phyloP scores from a whole-genome alignment of 2,113 vertebrate species.

The Leucopsar rothschildi region DNA sequence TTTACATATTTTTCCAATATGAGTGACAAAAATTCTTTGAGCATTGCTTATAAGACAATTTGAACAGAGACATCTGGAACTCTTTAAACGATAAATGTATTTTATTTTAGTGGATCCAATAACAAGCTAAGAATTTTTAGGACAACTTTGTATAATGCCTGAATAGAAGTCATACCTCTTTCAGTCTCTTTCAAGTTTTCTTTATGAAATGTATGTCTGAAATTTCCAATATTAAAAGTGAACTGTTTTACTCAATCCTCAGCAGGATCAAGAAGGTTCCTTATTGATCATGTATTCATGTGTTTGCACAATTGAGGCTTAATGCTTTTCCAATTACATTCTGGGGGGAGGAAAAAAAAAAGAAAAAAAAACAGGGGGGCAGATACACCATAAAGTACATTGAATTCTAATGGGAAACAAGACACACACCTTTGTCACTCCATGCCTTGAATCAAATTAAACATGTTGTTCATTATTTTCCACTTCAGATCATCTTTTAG shows the following conservation, averaged over 20 bases:
- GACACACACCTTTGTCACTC: background rate
- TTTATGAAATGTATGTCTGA: background rate
- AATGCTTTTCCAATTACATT: background rate
- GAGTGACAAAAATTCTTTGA: background rate
- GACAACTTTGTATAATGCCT: background rate
- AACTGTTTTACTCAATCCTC: background rate
- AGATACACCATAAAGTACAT: background rate
- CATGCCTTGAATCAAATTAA: background rate
- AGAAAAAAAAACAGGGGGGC: accelerated
- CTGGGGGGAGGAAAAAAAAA: no score
- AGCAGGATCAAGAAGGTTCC: background rate
- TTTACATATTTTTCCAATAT: background rate
- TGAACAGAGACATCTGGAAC: background rate
- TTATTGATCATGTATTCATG: background rate
- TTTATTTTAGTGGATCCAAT: background rate
- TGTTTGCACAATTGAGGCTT: background rate
- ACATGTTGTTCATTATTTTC: background rate
- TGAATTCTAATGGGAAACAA: background rate
- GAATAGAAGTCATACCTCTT: background rate
- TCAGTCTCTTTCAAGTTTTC: background rate
- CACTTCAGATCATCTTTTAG: background rate
- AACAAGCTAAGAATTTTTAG: background rate
- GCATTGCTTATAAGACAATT: background rate
- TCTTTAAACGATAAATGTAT: background rate
- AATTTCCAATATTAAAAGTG: background rate